Base-by-base conservation (phyloP, 2,113 vertebrate genomes). In the Sceloporus tristichus region DNA sequence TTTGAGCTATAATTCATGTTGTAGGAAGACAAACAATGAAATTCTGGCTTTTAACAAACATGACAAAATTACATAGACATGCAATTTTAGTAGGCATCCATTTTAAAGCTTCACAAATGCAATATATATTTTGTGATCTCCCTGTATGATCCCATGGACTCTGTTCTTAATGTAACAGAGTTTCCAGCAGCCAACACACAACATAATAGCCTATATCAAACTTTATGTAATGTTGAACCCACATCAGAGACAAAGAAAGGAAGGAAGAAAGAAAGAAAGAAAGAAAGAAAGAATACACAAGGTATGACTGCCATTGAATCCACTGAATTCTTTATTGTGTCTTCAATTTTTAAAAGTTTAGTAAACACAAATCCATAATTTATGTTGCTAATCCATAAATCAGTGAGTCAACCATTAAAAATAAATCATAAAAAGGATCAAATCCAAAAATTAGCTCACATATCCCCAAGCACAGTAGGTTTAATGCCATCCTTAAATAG, bases 381-480 rank as follows among this genome's bases (percentile, higher is more conserved):
- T 27, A 53, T 79, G 4, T 21, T 79, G 76, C 25, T 78, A 48
- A 53, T 78, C 76, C 10, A 48, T 78, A 78, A 78, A 18, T 42
- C 40, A 76, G 21, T 78, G 76, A 78, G 9, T 77, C 40, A 48
- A 21, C 40, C 75, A 48, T 77, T 48, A 77, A 77, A 76, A 42
- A 48, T 78, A 79, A 5, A 29, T 25, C 3, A 40, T 1, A 40
- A 83, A 23, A 56, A 16, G 34, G n/a, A 85, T 70, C 70, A 90
- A 85, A 86, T 48, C 21, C 23, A 21, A 70, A 88, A 87, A 84
- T 79, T 59, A 86, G 66, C 82, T 87, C 21, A 16, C 71, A 40
- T 74, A 76, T 62, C 59, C 88, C 66, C 65, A 91, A 91, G 65
- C 16, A 53, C 25, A 71, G 53, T 85, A 75, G 92, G 87, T 40